A percentile compares a stretch with the other conserved stretches of the same genome.
These are phyloP conservation scores for Apis florea DNA, from an alignment of 1,140 invertebrate genomes.

Conservation along the genomic window DNA sequence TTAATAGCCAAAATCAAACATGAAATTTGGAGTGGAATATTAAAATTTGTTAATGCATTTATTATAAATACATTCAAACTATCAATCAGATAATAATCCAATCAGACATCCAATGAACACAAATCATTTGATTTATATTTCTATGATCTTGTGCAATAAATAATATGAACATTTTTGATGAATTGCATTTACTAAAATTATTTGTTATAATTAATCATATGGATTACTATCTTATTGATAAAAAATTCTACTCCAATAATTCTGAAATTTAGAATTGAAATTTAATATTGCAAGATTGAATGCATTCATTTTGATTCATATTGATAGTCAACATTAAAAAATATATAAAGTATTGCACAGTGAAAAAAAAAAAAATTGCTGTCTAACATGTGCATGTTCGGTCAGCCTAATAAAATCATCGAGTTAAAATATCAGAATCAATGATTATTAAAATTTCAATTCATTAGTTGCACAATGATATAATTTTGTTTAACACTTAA, in stretches of 20 bases:
- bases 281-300: slow-evolving; percentile 21
- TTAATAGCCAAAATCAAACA: slow-evolving; percentile 41
- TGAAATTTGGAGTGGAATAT: slow-evolving; percentile 34
- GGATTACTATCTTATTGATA: slow-evolving; percentile 55
- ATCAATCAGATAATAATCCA: slow-evolving; percentile 41
- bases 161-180: slow-evolving; percentile 13
- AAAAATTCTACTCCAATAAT: slow-evolving; percentile 20
- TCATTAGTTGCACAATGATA: slow-evolving; percentile 55
- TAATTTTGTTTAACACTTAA: slow-evolving; percentile 54
- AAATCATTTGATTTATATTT: slow-evolving; percentile 29
- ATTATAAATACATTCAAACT: slow-evolving; percentile 45
- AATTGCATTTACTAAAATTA: slow-evolving; percentile 26
- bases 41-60: slow-evolving; percentile 42
- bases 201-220: background rate
- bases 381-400: slow-evolving; percentile 49
- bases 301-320: slow-evolving; percentile 26
- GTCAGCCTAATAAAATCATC: slow-evolving; percentile 49
- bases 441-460: slow-evolving; percentile 43
- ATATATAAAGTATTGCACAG: slow-evolving; percentile 35
- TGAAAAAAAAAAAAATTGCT: slow-evolving; percentile 38
- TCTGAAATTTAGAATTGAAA: slow-evolving; percentile 25
- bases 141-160: slow-evolving; percentile 34
- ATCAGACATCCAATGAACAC: slow-evolving; percentile 5
- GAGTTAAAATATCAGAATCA: slow-evolving; percentile 38
- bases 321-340: slow-evolving; percentile 32